Evolutionary conservation across 2,113 vertebrate genomes (phyloP).

Genomic region (Mustela lutreola): DNA sequence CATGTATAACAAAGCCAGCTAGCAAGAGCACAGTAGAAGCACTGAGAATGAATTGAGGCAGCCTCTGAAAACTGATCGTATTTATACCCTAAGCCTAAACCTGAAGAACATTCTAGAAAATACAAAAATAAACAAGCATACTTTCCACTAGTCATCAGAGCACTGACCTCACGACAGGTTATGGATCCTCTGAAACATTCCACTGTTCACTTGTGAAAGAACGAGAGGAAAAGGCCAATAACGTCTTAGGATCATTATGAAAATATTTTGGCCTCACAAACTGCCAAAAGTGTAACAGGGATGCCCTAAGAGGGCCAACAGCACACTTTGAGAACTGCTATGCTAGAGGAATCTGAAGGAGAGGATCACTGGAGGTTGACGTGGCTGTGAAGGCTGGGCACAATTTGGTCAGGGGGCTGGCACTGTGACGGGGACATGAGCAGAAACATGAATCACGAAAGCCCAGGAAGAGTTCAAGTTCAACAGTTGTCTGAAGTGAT

Average conservation of each 20-base stretch:
- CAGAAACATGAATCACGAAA: not conserved
- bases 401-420: not conserved
- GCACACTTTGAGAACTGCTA: not conserved
- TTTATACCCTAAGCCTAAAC: not conserved
- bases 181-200: not conserved
- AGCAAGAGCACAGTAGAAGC: not conserved
- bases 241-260: not conserved
- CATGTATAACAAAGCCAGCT: not conserved
- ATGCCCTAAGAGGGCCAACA: too few species aligned
- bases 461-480: not conserved
- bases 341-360: not conserved
- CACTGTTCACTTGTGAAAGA: not conserved
- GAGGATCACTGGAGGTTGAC: not conserved
- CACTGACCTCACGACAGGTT: not conserved
- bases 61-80: not conserved
- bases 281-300: not conserved
- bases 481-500: not conserved
- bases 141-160: not conserved
- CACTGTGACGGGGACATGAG: not conserved
- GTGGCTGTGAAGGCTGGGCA: too few species aligned
- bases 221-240: not conserved
- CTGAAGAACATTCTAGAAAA: constrained; percentile 24
- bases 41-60: not conserved
- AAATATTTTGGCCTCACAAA: not conserved
- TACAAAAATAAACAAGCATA: not conserved